Evolutionary conservation across 2,888 invertebrate species (phyloP), one percentile per base, ranked within the genome.

Genomic region (Orthonevra nobilis): DNA sequence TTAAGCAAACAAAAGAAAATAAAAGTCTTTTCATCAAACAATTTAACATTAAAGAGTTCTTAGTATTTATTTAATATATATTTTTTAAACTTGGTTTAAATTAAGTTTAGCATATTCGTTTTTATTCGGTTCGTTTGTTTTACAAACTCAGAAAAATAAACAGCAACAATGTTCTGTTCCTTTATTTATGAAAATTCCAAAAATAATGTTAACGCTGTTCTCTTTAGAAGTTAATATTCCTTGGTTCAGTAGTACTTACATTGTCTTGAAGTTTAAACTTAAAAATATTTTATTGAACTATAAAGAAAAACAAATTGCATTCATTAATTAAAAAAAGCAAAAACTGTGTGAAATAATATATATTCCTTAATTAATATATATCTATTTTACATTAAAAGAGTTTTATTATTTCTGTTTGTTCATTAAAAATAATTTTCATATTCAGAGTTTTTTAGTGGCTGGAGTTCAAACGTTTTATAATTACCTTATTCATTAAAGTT

Each of bases 271-370:
- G 74, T 81, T 64, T 42, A 54, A 81, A 68, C 34, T 48, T 34
- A 14, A 30, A 61, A 34, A 46, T n/a, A 36, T 26, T 15, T 28
- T 40, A 48, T 19, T 70, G 28, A 44, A 30, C 32, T 48, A 15
- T 7, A 20, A 61, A 68, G 75, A 81, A 75, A 75, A 81, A 81
- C 81, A 81, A 81, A 81, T 81, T 81, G 81, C 81, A 81, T 81
- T 81, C 64, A 69, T 50, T 56, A 61, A 61, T 56, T 46, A 69
- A 19, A 44, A 56, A 42, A 44, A 42, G n/a, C 50, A 56, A 58
- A 54, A 60, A 38, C 56, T 38, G 14, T 36, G n/a, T n/a, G n/a
- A n/a, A n/a, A n/a, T n/a, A n/a, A n/a, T n/a, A n/a, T n/a, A n/a
- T n/a, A n/a, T n/a, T n/a, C n/a, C n/a, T n/a, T n/a, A n/a, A n/a